These are phyloP conservation scores for Ennomos quercinarius DNA, from an alignment of 2,888 invertebrate species.

Conservation along the genomic window DNA sequence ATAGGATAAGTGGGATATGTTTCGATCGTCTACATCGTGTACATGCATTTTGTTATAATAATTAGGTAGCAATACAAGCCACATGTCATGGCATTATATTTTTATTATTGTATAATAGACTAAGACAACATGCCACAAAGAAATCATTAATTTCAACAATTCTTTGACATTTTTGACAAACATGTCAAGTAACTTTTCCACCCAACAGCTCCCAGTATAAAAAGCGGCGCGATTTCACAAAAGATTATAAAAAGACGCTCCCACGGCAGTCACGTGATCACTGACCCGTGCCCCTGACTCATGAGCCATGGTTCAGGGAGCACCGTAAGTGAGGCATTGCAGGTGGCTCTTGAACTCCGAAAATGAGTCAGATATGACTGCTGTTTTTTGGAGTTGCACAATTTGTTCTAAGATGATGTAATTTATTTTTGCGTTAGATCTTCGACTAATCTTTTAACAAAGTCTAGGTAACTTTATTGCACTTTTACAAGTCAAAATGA, in stretches of 20 bases:
- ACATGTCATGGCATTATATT: too few relatives aligned
- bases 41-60: too few relatives aligned
- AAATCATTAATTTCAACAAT: too few relatives aligned
- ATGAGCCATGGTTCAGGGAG: constrained; percentile 53
- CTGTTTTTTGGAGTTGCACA: constrained; percentile 4
- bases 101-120: too few relatives aligned
- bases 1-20: too few relatives aligned
- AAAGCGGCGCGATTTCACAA: constrained; percentile 33
- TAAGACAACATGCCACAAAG: too few relatives aligned
- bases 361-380: constrained; percentile 20
- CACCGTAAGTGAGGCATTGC: constrained; percentile 37
- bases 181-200: neutral
- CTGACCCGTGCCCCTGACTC: constrained; percentile 62
- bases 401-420: constrained; percentile 2
- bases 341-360: constrained; percentile 16
- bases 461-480: too few relatives aligned
- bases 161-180: neutral
- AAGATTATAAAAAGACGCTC: constrained; percentile 50
- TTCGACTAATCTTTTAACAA: neutral
- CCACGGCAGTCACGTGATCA: constrained; percentile 61
- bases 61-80: too few relatives aligned
- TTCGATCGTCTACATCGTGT: too few relatives aligned
- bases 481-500: too few relatives aligned
- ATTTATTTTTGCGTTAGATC: neutral
- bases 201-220: neutral